Base-by-base conservation (phyloP, 2,797 vertebrate species). In the Gadopsis marmoratus region DNA sequence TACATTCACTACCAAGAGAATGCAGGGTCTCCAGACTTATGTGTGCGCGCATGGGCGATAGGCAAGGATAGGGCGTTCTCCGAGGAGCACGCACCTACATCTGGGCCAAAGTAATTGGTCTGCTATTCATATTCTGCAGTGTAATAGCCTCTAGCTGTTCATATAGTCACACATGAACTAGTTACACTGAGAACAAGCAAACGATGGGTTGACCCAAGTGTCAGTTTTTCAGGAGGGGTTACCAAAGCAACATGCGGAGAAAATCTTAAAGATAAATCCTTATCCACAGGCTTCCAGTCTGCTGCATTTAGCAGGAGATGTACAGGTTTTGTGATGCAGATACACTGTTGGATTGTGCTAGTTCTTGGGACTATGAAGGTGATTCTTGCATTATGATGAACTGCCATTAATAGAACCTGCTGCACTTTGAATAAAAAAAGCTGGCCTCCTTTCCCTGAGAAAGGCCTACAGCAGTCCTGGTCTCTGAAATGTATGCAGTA, bases 41-140 rank as follows among this genome's bases (percentile, higher is more conserved):
- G 78, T 76, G 75, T 60, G 65, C 43, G 48, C n/a, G 48, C 61
- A 48, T 71, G 77, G 55, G 75, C 79, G 71, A 71, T 66, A 74
- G 85, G 74, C 58, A 68, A 78, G 87, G 87, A 88, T 81, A 88
- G 90, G 83, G 69, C 29, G 72, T 90, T 91, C 92, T 94, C 91
- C 47, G 69, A 93, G 92, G 93, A 93, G 87, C 78, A 88, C 81
- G 76, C 87, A 79, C 85, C 92, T 93, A 92, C 95, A 95, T 93
- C 91, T 93, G 94, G 93, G 94, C 91, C 91, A 91, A 81, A 94
- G 91, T 94, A 95, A 94, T 93, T 95, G 94, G 93, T 91, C 93
- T 89, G 88, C 93, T 95, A 93, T 95, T 95, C 94, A 93, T 94
- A 95, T 94, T 94, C 94, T 92, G 94, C 90, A 90, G 87, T 91